These are phyloP conservation scores for Thaumetopoea pityocampa DNA, from an alignment of 1,140 invertebrate genomes.

Conservation along the genomic window DNA sequence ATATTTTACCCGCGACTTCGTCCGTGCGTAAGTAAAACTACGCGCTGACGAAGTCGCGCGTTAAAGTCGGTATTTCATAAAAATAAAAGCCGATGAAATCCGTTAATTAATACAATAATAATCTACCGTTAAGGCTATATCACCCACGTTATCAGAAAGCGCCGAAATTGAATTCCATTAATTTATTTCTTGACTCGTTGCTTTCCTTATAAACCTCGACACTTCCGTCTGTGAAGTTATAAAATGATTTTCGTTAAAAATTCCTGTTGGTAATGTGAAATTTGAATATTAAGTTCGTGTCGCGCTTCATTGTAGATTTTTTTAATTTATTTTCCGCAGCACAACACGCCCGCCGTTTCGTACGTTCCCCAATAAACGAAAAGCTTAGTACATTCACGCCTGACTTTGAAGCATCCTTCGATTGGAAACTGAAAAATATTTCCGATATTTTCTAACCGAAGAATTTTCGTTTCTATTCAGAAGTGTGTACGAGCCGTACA, in stretches of 20 bases:
- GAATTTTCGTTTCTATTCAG: constrained; percentile 32
- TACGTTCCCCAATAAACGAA: constrained; percentile 40
- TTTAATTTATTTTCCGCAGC: constrained; percentile 39
- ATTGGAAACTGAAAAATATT: constrained; percentile 47
- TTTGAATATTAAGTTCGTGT: constrained; percentile 8
- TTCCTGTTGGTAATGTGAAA: constrained; percentile 8
- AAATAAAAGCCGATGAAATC: too few relatives aligned
- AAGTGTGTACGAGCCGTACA: constrained; percentile 21
- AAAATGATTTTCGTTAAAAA: constrained; percentile 15
- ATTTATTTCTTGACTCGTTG: too few relatives aligned
- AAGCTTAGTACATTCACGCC: constrained; percentile 42
- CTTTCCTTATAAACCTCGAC: too few relatives aligned
- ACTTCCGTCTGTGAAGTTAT: too few relatives aligned
- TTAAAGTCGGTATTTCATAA: too few relatives aligned
- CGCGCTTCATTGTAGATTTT: constrained; percentile 15
- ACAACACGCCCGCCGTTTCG: constrained; percentile 22
- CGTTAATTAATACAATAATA: too few relatives aligned
- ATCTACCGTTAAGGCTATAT: too few relatives aligned
- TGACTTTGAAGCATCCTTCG: constrained; percentile 41
- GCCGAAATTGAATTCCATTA: too few relatives aligned
- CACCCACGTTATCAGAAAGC: too few relatives aligned
- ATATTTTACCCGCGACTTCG: too few relatives aligned
- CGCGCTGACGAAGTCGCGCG: too few relatives aligned
- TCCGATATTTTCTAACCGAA: constrained; percentile 31
- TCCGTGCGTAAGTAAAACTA: too few relatives aligned